Evolutionary conservation across 2,113 vertebrate genomes (phyloP).

Genomic region (Hiodon tergisus): DNA sequence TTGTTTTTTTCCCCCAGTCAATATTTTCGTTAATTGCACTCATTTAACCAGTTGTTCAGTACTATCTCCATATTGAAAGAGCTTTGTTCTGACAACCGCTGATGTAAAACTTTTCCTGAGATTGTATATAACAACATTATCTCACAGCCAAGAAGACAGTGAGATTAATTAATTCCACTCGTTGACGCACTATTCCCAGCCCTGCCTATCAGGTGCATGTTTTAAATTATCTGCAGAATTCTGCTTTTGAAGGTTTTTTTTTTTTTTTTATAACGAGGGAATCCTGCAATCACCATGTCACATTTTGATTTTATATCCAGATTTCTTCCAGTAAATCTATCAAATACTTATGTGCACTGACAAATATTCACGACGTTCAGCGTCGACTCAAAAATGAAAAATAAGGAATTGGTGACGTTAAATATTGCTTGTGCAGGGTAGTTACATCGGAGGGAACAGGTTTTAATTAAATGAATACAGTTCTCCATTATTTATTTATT

Average conservation of each 20-base stretch:
- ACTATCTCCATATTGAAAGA: constrained; percentile 5
- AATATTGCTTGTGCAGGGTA: too few species aligned
- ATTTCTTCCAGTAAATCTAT: constrained; percentile 13
- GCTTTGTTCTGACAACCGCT: constrained; percentile 23
- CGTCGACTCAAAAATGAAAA: too few species aligned
- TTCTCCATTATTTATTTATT: too few species aligned
- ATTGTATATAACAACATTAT: constrained; percentile 21
- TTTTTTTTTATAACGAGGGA: not conserved
- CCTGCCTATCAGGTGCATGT: constrained; percentile 11
- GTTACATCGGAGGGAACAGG: too few species aligned
- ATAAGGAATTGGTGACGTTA: too few species aligned
- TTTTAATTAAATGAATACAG: too few species aligned
- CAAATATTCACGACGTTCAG: not conserved
- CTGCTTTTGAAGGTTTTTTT: constrained; percentile 11
- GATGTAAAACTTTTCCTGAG: constrained; percentile 21
- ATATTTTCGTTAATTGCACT: not conserved
- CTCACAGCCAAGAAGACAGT: not conserved
- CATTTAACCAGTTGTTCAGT: constrained; percentile 5
- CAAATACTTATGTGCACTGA: not conserved
- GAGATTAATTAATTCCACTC: constrained; percentile 26
- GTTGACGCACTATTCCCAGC: constrained; percentile 8
- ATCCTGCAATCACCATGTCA: constrained; percentile 6
- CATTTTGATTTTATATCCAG: constrained; percentile 3
- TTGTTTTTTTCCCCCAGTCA: not conserved
- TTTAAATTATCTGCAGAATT: constrained; percentile 8